Base-by-base conservation (phyloP, 2,113 vertebrate species). In the Todiramphus chloris region DNA sequence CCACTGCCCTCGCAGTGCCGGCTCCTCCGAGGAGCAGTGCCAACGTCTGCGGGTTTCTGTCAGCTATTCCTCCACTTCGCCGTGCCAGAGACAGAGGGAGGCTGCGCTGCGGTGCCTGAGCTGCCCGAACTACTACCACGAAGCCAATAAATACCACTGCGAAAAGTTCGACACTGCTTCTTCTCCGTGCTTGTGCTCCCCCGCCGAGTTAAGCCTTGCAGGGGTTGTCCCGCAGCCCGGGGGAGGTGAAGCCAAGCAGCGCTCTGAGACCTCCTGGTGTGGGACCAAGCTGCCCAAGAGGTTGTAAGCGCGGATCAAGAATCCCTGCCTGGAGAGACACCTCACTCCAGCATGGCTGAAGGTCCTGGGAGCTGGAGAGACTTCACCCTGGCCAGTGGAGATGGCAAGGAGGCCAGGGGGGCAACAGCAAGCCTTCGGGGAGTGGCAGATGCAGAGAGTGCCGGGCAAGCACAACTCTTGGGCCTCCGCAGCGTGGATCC, bases 261-360 rank as follows among this genome's bases (percentile, higher is more conserved):
- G 14, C 10, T 1, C n/a, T 10, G 33, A 30, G 33, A 85, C 35
- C 12, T 43, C 5, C 24, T 2, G 17, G n/a, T 17, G 48, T 48
- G 2, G 4, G 41, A 90, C 56, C 1, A 0, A 59, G 30, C 48
- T 50, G 37, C 39, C 31, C 2, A 5, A 75, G 73, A 79, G 46
- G 44, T 11, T 59, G 37, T 16, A 37, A 11, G 15, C 31, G 5
- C 31, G 77, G 12, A 94, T 44, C 31, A 43, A 39, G 43, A 83
- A 41, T 87, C 63, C 15, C 46, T 0, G 1, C 55, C 37, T 14
- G 69, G 35, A 78, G 2, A 75, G 11, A 35, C 66, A 16, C 43
- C 23, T 89, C 31, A 27, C 6, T 43, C 27, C 43, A 56, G 76
- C 41, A 97, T 97, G 97, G 97, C 97, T 19, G 97, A 97, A 94